Evolutionary conservation across 2,888 invertebrate genomes (phyloP).

Genomic region (Acleris cristana): DNA sequence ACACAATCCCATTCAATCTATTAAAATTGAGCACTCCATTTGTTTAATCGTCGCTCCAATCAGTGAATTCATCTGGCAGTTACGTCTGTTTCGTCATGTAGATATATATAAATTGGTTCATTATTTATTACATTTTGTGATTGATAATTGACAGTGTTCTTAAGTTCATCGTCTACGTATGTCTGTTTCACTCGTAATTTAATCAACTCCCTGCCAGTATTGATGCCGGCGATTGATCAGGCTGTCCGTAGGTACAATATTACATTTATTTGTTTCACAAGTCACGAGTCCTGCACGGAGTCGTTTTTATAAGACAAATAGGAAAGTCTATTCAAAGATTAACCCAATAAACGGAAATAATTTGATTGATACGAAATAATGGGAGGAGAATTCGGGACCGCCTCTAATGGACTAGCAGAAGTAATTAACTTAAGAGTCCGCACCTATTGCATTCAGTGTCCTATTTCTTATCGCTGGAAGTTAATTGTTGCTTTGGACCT

Average conservation of each 20-base stretch:
- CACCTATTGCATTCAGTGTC: constrained; percentile 51
- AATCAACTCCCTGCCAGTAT: no score
- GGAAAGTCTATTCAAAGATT: constrained; percentile 31
- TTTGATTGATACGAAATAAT: constrained; percentile 59
- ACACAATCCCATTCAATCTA: constrained; percentile 80
- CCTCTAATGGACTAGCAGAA: constrained; percentile 55
- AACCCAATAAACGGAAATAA: constrained; percentile 45
- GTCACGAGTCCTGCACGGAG: constrained; percentile 23
- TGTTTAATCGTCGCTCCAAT: constrained; percentile 77
- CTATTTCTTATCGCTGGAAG: constrained; percentile 48
- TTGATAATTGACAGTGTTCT: neutral
- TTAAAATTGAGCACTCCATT: constrained; percentile 79
- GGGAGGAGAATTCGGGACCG: constrained; percentile 49
- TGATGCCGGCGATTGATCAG: no score
- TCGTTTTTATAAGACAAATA: constrained; percentile 25
- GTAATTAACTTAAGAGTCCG: constrained; percentile 46
- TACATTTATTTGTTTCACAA: constrained; percentile 34
- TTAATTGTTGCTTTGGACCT: constrained; percentile 41
- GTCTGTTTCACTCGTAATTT: no score
- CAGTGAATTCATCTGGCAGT: constrained; percentile 65
- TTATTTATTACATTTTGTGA: constrained; percentile 33
- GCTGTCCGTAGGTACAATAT: constrained; percentile 16
- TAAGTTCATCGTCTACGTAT: no score
- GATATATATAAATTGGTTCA: constrained; percentile 39
- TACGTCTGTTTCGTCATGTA: constrained; percentile 39